These are phyloP conservation scores for Neostethus bicornis DNA, from an alignment of 2,797 vertebrate species.

Conservation along the genomic window DNA sequence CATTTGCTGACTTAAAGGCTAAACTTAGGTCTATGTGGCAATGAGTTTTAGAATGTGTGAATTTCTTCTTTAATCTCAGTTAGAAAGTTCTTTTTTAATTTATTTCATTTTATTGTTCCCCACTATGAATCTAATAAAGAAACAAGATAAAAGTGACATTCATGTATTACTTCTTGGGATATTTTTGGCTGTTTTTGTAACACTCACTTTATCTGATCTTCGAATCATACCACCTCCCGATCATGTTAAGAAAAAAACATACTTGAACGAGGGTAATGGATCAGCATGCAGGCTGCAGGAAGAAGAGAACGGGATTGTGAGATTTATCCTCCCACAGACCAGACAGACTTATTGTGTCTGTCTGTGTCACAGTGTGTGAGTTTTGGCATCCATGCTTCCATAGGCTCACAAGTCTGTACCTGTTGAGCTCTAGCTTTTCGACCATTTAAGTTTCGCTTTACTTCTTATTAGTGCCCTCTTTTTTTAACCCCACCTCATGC, in stretches of 20 bases:
- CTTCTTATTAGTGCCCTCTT: neutral
- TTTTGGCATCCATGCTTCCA: slow-evolving; percentile 18
- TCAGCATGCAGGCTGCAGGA: slow-evolving; percentile 43
- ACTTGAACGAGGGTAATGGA: slow-evolving; percentile 49
- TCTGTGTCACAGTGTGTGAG: slow-evolving; percentile 19
- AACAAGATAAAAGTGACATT: slow-evolving; percentile 10
- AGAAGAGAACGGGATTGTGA: slow-evolving; percentile 37
- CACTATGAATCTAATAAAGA: slow-evolving; percentile 6
- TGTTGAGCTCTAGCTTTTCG: slow-evolving; percentile 42
- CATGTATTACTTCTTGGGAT: slow-evolving; percentile 8
- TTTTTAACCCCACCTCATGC: slow-evolving; percentile 3
- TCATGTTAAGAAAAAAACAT: slow-evolving; percentile 47
- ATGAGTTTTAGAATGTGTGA: slow-evolving; percentile 41
- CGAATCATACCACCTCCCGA: slow-evolving; percentile 56
- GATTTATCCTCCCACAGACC: slow-evolving; percentile 49
- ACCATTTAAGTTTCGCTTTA: slow-evolving; percentile 12
- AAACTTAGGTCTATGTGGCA: slow-evolving; percentile 31
- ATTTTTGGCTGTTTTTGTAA: slow-evolving; percentile 21
- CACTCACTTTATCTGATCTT: slow-evolving; percentile 50
- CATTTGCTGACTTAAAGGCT: slow-evolving; percentile 25
- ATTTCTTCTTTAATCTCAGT: neutral
- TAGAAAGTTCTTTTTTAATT: no score
- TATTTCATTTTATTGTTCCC: slow-evolving; percentile 18
- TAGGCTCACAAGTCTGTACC: slow-evolving; percentile 46
- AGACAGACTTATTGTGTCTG: slow-evolving; percentile 21